Evolutionary conservation across 2,888 invertebrate genomes (phyloP), one percentile per base, ranked within the genome.

Genomic region (Molorchus minor): DNA sequence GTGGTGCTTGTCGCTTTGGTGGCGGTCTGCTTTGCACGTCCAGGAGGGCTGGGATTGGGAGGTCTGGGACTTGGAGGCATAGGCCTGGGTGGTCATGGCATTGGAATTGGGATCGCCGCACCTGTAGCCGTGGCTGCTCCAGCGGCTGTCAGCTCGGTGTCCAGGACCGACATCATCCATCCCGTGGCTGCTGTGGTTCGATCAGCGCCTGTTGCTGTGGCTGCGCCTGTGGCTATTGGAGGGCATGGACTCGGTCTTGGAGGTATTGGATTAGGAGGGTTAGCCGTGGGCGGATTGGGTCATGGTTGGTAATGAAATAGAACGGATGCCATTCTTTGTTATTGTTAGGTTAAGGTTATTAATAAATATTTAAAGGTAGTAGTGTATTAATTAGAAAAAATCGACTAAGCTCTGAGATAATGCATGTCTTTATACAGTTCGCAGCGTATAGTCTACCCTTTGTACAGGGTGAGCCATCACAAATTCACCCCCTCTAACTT

Each of bases 1-100:
- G 35, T 51, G 16, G 41, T 54, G 17, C 38, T 61, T 19, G 54
- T 81, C 44, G 83, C 83, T 75, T 75, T 86, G 33, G 71, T 86
- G 81, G 85, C 85, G 69, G 78, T 84, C 57, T 83, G 82, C 43
- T 75, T 81, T 52, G 85, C 86, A 35, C 83, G 83, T 76, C 84
- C 84, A 29, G 81, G 54, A 76, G 81, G 73, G 77, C 75, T 44
- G 43, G 52, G 40, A n/a, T 10, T 46, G 1, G 33, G 33, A 33
- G 10, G n/a, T n/a, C n/a, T n/a, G n/a, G n/a, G n/a, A n/a, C n/a
- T n/a, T n/a, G n/a, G n/a, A n/a, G 46, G 56, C 25, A 19, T 41
- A 1, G 49, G 38, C 13, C 21, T 38, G 25, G 54, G 35, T 20
- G 44, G 54, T 10, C 16, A 54, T 19, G 46, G 40, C 3, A n/a